phyloP scores from a whole-genome alignment of 2,888 invertebrate species.

The Pelosia muscerda region DNA sequence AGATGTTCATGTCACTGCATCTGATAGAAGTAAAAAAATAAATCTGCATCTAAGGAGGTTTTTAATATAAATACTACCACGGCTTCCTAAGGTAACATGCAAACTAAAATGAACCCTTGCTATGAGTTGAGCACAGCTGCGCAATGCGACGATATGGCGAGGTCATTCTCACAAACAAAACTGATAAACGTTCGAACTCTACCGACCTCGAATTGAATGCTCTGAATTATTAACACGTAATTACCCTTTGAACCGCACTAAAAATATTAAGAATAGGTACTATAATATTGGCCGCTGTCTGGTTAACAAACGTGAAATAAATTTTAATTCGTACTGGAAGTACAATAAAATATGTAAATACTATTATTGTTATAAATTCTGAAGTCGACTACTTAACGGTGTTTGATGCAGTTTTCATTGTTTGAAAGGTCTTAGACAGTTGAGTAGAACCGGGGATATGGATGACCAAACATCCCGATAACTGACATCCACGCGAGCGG shows the following conservation, averaged over 20 bases:
- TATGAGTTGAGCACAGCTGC: conserved; percentile 59
- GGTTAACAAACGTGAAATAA: background rate
- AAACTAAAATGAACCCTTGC: conserved; percentile 40
- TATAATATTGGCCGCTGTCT: background rate
- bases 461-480: no score
- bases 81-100: conserved; percentile 13
- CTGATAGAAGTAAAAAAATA: no score
- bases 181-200: conserved; percentile 61
- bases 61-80: background rate
- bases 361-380: no score
- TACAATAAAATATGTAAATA: background rate
- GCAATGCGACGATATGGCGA: conserved; percentile 69
- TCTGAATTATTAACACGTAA: conserved; percentile 40
- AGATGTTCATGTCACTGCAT: no score
- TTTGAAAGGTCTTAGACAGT: no score
- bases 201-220: conserved; percentile 53
- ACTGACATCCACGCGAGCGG: no score
- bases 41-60: no score
- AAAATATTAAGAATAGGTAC: conserved; percentile 22
- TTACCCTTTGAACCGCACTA: conserved; percentile 37
- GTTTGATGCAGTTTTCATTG: no score
- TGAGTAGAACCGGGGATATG: no score
- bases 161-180: conserved; percentile 61
- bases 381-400: no score
- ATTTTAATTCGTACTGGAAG: background rate